Evolutionary conservation across 30 jellyfish, hydroid and myxozoan species (phyloP).

Genomic region (Pseudorhiza aurosa): DNA sequence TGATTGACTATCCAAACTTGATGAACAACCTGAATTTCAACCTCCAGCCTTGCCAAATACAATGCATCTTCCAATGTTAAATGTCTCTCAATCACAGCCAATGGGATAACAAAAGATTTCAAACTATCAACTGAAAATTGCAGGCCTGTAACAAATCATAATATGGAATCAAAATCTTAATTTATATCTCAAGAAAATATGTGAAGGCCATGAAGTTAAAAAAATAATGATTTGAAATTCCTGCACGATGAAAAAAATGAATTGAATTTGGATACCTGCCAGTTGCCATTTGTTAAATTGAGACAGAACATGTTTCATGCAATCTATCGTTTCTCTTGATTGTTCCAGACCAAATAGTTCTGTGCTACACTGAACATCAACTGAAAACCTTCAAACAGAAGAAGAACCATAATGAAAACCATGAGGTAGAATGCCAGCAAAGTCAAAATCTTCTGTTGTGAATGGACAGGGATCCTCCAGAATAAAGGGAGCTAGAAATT

Average conservation of each 20-base stretch:
- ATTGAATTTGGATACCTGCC: constrained; percentile 49
- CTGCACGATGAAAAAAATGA: neutral
- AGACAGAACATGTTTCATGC: constrained; percentile 24
- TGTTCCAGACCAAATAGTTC: constrained; percentile 62
- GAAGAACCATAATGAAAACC: too few relatives aligned
- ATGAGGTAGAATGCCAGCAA: too few relatives aligned
- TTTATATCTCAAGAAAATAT: neutral
- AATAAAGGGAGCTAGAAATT: too few relatives aligned
- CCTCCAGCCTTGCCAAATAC: constrained; percentile 80
- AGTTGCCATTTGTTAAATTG: constrained; percentile 76
- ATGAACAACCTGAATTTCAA: constrained; percentile 82
- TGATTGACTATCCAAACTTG: too few relatives aligned
- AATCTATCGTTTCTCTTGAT: constrained; percentile 45
- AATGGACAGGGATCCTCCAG: too few relatives aligned
- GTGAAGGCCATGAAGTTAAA: neutral
- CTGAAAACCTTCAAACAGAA: constrained; percentile 73
- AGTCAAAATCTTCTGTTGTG: too few relatives aligned
- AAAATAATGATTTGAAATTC: neutral
- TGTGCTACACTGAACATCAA: constrained; percentile 51
- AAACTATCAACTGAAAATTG: constrained; percentile 76
- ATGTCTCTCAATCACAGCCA: constrained; percentile 70
- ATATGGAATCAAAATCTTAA: neutral
- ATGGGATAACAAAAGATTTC: constrained; percentile 83
- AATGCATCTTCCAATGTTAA: constrained; percentile 73
- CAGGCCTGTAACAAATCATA: constrained; percentile 53